Conservation (phyloP, 2,888 invertebrate species). For the Eupithecia dodoneata region DNA sequence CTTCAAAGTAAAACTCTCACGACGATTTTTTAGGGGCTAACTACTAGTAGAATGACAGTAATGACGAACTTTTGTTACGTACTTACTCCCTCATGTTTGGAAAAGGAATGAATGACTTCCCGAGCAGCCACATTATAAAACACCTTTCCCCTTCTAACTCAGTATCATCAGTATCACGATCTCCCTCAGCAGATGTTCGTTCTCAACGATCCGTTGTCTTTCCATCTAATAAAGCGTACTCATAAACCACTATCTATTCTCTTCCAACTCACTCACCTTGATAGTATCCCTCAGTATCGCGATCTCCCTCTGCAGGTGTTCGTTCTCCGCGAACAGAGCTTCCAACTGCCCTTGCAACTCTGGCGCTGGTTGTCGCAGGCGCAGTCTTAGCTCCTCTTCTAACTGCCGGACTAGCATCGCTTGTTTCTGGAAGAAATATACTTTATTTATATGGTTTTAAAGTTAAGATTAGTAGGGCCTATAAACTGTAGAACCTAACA, state of each 20-base stretch:
- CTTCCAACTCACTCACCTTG: conserved; percentile 84
- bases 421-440: conserved; percentile 91
- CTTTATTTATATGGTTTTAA: neutral
- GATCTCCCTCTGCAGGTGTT: conserved; percentile 96
- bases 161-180: neutral
- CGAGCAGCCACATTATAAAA: neutral
- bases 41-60: neutral
- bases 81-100: neutral
- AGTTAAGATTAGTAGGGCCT: neutral
- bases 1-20: too few relatives aligned
- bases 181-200: neutral
- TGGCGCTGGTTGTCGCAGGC: conserved; percentile 94
- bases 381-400: conserved; percentile 94
- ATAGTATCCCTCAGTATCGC: conserved; percentile 96
- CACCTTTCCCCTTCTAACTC: neutral
- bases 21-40: too few relatives aligned
- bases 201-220: neutral
- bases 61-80: neutral
- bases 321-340: conserved; percentile 95
- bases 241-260: neutral
- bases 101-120: neutral
- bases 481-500: neutral
- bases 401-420: conserved; percentile 96
- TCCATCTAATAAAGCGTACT: neutral
- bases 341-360: conserved; percentile 97